Base-by-base conservation (phyloP, 2,113 vertebrate genomes). In the Fulmarus glacialis region DNA sequence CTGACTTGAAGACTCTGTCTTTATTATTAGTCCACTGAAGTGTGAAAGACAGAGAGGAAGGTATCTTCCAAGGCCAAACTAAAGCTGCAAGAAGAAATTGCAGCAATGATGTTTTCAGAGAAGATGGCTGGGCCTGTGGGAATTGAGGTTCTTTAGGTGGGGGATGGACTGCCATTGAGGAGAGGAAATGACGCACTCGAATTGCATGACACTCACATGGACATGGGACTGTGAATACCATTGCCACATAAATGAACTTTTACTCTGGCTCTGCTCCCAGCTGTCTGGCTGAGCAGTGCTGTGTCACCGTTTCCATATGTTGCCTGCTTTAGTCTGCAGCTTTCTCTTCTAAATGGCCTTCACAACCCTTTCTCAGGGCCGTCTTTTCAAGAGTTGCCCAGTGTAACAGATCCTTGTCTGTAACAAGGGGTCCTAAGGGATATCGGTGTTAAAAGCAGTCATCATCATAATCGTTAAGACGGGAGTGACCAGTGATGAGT, bases 161-260 rank as follows among this genome's bases (percentile, higher is more conserved):
- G 16, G 43, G 15, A 7, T 30, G 32, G 12, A 30, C 12, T 68
- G 53, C 53, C 43, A 16, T 6, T 9, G 21, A 59, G 36, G 43
- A 59, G 43, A 59, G 20, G 19, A 59, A 30, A 20, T 20, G 8
- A n/a, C 9, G 3, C 1, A 1, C 38, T 62, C 1, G 4, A 27
- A 14, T 16, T 38, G 11, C 14, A 7, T 27, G 21, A 8, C 24
- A 24, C 15, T 89, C 0, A 1, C 21, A 11, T 42, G 62, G 32
- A 40, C 4, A 5, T 5, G 15, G 22, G 8, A 1, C 32, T 71
- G 40, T 70, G 56, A 68, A 48, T n/a, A 53, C 12, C 5, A 7
- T 48, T 48, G 30, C 22, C 22, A 32, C 22, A 2, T 6, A 43
- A 70, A 5, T 59, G 22, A 64, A 53, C 48, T 74, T n/a, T 55